phyloP scores from a whole-genome alignment of 2,113 vertebrate genomes.

The Callionymus lyra region DNA sequence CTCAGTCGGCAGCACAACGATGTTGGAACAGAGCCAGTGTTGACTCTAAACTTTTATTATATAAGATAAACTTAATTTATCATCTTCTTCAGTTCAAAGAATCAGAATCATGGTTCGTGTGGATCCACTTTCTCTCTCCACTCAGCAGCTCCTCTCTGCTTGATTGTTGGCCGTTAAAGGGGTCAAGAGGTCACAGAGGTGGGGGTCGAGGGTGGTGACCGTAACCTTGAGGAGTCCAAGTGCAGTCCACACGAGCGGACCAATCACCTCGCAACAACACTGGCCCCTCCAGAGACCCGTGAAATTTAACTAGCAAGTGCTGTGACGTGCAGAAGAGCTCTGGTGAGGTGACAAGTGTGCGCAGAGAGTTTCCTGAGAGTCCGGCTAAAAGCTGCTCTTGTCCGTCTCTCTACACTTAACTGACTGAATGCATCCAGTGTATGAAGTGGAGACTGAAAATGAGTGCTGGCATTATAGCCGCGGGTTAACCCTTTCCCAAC shows the following conservation, averaged over 20 bases:
- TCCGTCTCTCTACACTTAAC: slow-evolving; percentile 34
- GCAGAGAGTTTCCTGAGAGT: slow-evolving; percentile 32
- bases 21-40: slow-evolving; percentile 10
- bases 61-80: too few species aligned
- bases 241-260: slow-evolving; percentile 12
- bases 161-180: slow-evolving; percentile 14
- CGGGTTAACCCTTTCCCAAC: too few species aligned
- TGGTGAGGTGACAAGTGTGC: slow-evolving; percentile 31
- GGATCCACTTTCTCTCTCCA: slow-evolving; percentile 34
- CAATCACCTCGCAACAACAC: slow-evolving; percentile 20
- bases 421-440: slow-evolving; percentile 8
- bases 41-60: too few species aligned
- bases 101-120: not conserved
- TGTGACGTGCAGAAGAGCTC: slow-evolving; percentile 27
- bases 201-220: slow-evolving; percentile 4
- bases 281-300: slow-evolving; percentile 12
- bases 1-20: slow-evolving; percentile 9
- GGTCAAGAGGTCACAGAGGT: slow-evolving; percentile 3
- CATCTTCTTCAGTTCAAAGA: too few species aligned
- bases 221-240: slow-evolving; percentile 38
- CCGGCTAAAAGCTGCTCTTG: slow-evolving; percentile 43
- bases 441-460: not conserved
- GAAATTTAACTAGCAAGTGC: slow-evolving; percentile 37
- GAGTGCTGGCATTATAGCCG: too few species aligned
- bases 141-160: slow-evolving; percentile 12